Conservation (phyloP, 2,113 vertebrate species). For the Myiozetetes cayanensis region DNA sequence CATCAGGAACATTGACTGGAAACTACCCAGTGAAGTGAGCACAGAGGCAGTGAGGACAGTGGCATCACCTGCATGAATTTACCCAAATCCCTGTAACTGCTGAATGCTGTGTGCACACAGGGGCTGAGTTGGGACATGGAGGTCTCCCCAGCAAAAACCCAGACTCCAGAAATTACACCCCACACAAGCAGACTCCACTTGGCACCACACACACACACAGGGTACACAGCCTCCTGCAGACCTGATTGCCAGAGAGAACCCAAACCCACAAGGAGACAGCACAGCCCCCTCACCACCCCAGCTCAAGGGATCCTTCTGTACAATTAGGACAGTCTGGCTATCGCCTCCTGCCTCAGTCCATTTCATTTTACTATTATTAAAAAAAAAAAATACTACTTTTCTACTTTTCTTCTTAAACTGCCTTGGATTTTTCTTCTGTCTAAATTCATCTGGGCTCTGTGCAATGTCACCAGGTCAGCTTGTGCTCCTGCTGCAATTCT, state of each 20-base stretch:
- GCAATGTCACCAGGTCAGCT: constrained; percentile 41
- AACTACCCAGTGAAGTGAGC: neutral
- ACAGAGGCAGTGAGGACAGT: neutral
- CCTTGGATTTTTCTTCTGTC: neutral
- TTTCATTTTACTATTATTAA: neutral
- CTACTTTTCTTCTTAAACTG: neutral
- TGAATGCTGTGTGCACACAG: fast-evolving
- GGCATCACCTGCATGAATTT: neutral
- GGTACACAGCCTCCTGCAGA: neutral
- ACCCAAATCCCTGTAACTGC: neutral
- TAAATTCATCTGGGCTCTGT: constrained; percentile 45
- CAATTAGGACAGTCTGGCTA: neutral
- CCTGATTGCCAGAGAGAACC: neutral
- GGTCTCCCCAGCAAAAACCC: neutral
- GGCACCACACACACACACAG: fast-evolving
- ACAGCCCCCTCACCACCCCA: neutral
- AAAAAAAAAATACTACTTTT: neutral
- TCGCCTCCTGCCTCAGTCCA: neutral
- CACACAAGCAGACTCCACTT: neutral
- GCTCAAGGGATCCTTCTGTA: neutral
- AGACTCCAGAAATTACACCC: neutral
- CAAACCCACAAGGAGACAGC: fast-evolving
- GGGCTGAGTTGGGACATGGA: fast-evolving
- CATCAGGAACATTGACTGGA: neutral
- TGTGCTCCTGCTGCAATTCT: constrained; percentile 33